Percentiles rank a stretch among this genome's conserved stretches.
Evolutionary conservation across 2,888 invertebrate genomes (phyloP).

Genomic region (Pollenia angustigena): DNA sequence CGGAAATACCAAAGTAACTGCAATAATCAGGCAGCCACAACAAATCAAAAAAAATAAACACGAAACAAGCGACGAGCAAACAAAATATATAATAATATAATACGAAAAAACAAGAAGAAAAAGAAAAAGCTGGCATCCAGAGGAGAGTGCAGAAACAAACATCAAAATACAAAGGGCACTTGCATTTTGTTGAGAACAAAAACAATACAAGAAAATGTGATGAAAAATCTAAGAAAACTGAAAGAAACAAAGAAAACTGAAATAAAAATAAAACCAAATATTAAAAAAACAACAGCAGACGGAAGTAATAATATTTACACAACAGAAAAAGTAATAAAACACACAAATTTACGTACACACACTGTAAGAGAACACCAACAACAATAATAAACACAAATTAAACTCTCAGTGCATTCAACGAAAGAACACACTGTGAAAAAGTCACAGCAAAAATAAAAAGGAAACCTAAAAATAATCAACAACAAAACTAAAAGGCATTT

Average conservation of each 20-base stretch:
- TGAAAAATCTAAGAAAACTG: conserved; percentile 56
- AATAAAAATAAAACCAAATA: conserved; percentile 51
- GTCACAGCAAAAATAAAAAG: conserved; percentile 31
- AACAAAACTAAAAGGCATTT: conserved; percentile 57
- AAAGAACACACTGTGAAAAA: conserved; percentile 46
- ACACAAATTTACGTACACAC: conserved; percentile 37
- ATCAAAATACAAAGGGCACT: conserved; percentile 64
- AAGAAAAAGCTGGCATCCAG: conserved; percentile 61
- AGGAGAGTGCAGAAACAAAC: conserved; percentile 57
- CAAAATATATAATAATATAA: conserved; percentile 53
- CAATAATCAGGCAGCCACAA: conserved; percentile 66
- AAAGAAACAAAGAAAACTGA: conserved; percentile 46
- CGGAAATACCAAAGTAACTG: conserved; percentile 75
- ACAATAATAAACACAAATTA: conserved; percentile 27
- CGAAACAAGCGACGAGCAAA: conserved; percentile 66
- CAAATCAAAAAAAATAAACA: conserved; percentile 66
- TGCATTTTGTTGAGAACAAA: conserved; percentile 64
- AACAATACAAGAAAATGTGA: conserved; percentile 27
- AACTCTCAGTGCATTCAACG: conserved; percentile 62
- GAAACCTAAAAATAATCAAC: conserved; percentile 56
- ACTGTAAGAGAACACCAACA: conserved; percentile 43
- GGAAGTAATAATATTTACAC: conserved; percentile 70
- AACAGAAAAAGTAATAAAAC: conserved; percentile 35
- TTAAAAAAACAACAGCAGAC: conserved; percentile 59
- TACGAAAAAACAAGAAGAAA: conserved; percentile 42